Percentiles rank a stretch among this genome's conserved stretches.
Conservation (phyloP, 2,113 vertebrate genomes). For the Forbesichthys papilliferus region DNA sequence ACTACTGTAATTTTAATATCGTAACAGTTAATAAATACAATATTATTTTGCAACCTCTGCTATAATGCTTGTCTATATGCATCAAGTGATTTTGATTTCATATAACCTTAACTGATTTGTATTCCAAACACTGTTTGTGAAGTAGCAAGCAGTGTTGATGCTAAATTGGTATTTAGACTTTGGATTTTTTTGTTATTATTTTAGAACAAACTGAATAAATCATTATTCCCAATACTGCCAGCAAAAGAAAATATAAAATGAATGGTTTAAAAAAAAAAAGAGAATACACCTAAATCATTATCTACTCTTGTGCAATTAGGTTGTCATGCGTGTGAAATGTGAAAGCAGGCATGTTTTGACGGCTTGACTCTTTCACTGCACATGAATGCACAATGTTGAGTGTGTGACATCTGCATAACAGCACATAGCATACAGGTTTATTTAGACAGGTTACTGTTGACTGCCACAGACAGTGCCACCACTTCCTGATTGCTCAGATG, state of each 20-base stretch:
- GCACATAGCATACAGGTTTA: conserved; percentile 14
- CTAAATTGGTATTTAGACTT: too few species aligned
- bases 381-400: conserved; percentile 1
- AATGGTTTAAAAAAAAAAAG: background rate
- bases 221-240: background rate
- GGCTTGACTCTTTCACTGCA: conserved; percentile 12
- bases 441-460: conserved; percentile 6
- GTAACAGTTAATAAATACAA: too few species aligned
- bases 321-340: conserved; percentile 6
- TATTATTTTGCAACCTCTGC: too few species aligned
- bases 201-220: background rate
- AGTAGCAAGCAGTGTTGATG: too few species aligned
- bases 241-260: background rate
- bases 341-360: conserved; percentile 16
- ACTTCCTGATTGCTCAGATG: conserved; percentile 6
- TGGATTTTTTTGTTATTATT: too few species aligned
- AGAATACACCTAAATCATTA: conserved; percentile 1
- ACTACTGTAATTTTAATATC: too few species aligned
- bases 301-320: conserved; percentile 19
- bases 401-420: conserved; percentile 37
- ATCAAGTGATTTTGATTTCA: too few species aligned
- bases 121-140: too few species aligned
- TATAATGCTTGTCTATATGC: too few species aligned
- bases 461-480: conserved; percentile 16
- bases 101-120: too few species aligned